Evolutionary conservation across 2,888 invertebrate species (phyloP), one percentile per base, ranked within the genome.

Genomic region (Linyphia triangularis): DNA sequence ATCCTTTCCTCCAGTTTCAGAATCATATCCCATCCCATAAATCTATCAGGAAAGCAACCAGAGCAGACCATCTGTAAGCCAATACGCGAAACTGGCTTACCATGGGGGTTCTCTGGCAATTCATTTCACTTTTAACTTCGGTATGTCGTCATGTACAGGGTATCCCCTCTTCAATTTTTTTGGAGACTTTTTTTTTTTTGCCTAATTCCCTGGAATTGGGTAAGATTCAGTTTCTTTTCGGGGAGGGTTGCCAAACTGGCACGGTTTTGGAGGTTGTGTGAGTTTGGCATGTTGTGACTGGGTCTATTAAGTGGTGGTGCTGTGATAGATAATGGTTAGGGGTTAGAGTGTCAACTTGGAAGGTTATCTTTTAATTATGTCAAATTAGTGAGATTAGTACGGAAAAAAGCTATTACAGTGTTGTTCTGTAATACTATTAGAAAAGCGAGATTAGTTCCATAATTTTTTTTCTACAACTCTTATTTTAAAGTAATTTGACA

Each of bases 41-140:
- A 77, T 77, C 75, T 37, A 9, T 24, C 61, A 57, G 30, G 9
- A 13, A 59, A 33, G 16, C 67, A 61, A 33, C 75, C 33, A 13
- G 61, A 37, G 37, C n/a, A n/a, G n/a, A n/a, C n/a, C n/a, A n/a
- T n/a, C 16, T 22, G 75, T 59, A 77, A 61, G 37, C 61, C 75
- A 77, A 75, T 59, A 77, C 33, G 22, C 37, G 37, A 63, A 37
- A 59, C 59, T 16, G 61, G 33, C 30, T 37, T 77, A 63, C 24
- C 24, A 26, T 24, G 19, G 37, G 59, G 43, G 16, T 65, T 37
- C 22, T 19, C 5, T 37, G 9, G 75, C 75, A 61, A 77, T 77
- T 61, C 75, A 77, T 77, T 77, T 61, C 37, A n/a, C 37, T 37
- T 77, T 33, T 24, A 22, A 24, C 75, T 24, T 37, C 33, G 75